phyloP scores from a whole-genome alignment of 2,797 vertebrate species.

The Knipowitschia caucasica region DNA sequence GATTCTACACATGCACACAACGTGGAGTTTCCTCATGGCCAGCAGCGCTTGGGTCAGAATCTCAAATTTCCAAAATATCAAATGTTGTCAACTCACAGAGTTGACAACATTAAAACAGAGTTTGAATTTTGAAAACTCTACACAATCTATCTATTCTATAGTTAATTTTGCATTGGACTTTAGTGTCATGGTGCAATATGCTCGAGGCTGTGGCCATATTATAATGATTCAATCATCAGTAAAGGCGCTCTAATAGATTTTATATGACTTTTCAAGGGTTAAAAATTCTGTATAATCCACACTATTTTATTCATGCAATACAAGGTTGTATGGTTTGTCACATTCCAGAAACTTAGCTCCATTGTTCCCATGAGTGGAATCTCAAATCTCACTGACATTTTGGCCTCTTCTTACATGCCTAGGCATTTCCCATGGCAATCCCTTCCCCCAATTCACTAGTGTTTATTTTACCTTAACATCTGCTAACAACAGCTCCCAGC shows the following conservation, averaged over 20 bases:
- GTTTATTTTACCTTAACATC: slow-evolving; percentile 62
- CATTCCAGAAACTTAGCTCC: background rate
- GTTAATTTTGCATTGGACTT: background rate
- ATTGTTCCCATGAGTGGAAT: background rate
- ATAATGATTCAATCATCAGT: background rate
- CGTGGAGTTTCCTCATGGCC: slow-evolving; percentile 2
- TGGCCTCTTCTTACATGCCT: slow-evolving; percentile 49
- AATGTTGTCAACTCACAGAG: background rate
- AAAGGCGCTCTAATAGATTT: background rate
- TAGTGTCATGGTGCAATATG: background rate
- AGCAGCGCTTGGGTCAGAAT: background rate
- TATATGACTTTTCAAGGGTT: slow-evolving; percentile 11
- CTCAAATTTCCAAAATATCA: slow-evolving; percentile 1
- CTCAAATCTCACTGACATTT: slow-evolving; percentile 19
- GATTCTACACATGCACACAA: background rate
- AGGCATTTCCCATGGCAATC: slow-evolving; percentile 34
- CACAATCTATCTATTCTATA: background rate
- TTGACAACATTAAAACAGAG: background rate
- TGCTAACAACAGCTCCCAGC: slow-evolving; percentile 21
- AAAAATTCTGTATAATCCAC: background rate
- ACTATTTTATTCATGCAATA: background rate
- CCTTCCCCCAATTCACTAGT: slow-evolving; percentile 21
- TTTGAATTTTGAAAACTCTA: background rate
- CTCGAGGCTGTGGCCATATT: background rate
- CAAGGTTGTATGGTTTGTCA: background rate